Evolutionary conservation across 2,888 invertebrate genomes (phyloP), one percentile per base, ranked within the genome.

Genomic region (Heliconius hortense): DNA sequence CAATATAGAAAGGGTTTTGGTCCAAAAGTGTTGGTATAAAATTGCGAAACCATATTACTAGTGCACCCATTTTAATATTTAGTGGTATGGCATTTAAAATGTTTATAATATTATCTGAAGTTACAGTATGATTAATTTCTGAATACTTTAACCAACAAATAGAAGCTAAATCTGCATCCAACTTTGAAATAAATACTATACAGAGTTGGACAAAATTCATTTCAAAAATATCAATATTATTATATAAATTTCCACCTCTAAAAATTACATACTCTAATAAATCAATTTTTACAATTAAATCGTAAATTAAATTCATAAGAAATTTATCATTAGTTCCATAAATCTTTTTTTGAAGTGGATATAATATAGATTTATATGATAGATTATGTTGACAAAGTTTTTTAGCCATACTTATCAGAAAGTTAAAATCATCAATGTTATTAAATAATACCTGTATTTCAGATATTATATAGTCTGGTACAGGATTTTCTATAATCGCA

Each of bases 121-220:
- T 81, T 39, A 91, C 79, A 31, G 77, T 64, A 35, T 87, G 76
- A 76, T 89, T 89, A 31, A 89, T 81, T 82, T 90, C 89, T 74
- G 88, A 88, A 84, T 90, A 92, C 82, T 94, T 94, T 69, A 93
- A 82, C 92, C 93, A 93, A 82, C 92, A 92, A 81, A 93, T 91
- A 64, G 91, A 90, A 77, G 92, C 93, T 79, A 94, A 85, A 84
- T 93, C 93, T 80, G 93, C 87, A 85, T 94, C 92, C 73, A 87
- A 84, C 79, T 92, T 90, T 15, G 87, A 84, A 81, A 93, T 84
- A 83, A 93, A 93, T 75, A 82, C 81, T 39, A 87, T 83, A 83
- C 91, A 91, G 28, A 93, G 83, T 78, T 92, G 86, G 81, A 87
- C 86, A 79, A 86, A 87, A 77, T 85, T 85, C 76, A 85, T 83